Conservation (phyloP, 1,140 invertebrate genomes). For the Olivierus martensii region DNA sequence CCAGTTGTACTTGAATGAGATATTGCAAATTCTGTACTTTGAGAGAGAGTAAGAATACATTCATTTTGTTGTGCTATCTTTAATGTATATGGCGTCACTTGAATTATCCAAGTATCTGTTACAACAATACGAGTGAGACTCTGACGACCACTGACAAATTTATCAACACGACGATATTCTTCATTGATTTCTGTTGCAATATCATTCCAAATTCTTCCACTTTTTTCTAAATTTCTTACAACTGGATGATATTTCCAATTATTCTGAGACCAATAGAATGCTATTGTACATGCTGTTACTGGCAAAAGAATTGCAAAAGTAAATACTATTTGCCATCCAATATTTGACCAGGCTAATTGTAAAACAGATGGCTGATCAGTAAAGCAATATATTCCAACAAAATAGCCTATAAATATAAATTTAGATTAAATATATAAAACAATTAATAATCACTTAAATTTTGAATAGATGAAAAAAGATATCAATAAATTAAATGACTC, state of each 20-base stretch:
- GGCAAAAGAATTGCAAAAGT: slow-evolving; percentile 19
- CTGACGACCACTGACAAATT: slow-evolving; percentile 53
- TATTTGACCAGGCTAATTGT: too few species aligned
- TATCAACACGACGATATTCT: slow-evolving; percentile 63
- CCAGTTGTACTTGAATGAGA: slow-evolving; percentile 36
- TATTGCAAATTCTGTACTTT: slow-evolving; percentile 54
- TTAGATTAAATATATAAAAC: too few species aligned
- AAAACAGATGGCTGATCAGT: too few species aligned
- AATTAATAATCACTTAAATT: too few species aligned
- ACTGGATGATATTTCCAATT: slow-evolving; percentile 62
- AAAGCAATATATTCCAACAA: too few species aligned
- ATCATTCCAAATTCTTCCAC: slow-evolving; percentile 46
- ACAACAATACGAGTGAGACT: slow-evolving; percentile 53
- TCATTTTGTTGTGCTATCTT: slow-evolving; percentile 62
- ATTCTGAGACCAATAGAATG: slow-evolving; percentile 45
- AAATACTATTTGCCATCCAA: not conserved
- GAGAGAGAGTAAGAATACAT: slow-evolving; percentile 52
- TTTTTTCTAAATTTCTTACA: slow-evolving; percentile 44
- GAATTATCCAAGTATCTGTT: slow-evolving; percentile 80
- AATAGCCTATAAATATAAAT: too few species aligned
- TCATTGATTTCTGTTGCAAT: slow-evolving; percentile 57
- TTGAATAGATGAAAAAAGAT: too few species aligned
- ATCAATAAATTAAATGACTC: too few species aligned
- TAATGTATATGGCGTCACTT: slow-evolving; percentile 58
- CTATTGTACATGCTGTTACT: slow-evolving; percentile 16